Evolutionary conservation across 2,113 vertebrate species (phyloP).

Genomic region (Elaphurus davidianus): DNA sequence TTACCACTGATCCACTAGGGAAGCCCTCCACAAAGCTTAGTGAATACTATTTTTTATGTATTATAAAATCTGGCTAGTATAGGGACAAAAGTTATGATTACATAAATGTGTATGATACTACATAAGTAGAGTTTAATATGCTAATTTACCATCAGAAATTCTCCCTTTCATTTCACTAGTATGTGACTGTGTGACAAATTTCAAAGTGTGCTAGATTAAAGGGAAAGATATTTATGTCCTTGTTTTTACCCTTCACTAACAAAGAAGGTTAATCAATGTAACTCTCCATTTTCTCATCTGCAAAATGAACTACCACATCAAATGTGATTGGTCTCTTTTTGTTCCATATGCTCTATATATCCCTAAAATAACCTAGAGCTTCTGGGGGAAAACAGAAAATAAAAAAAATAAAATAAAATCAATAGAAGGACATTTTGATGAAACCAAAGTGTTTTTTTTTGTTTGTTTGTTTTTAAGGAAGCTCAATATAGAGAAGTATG

Average conservation of each 20-base stretch:
- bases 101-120: background rate
- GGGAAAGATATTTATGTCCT: background rate
- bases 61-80: background rate
- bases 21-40: background rate
- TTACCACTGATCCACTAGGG: background rate
- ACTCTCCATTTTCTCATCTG: background rate
- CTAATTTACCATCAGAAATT: background rate
- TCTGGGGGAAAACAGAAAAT: background rate
- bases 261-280: fast-evolving
- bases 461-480: background rate
- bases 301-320: background rate
- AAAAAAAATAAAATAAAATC: background rate
- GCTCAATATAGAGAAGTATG: fast-evolving
- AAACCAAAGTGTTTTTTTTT: background rate
- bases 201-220: background rate
- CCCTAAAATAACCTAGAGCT: background rate
- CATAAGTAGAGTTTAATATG: background rate
- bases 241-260: background rate
- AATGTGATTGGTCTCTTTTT: background rate
- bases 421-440: background rate
- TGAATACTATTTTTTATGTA: background rate
- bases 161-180: background rate
- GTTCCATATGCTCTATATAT: background rate
- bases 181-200: background rate
- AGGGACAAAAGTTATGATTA: background rate